phyloP scores from a whole-genome alignment of 1,140 invertebrate genomes.

The Habropoda laboriosa region DNA sequence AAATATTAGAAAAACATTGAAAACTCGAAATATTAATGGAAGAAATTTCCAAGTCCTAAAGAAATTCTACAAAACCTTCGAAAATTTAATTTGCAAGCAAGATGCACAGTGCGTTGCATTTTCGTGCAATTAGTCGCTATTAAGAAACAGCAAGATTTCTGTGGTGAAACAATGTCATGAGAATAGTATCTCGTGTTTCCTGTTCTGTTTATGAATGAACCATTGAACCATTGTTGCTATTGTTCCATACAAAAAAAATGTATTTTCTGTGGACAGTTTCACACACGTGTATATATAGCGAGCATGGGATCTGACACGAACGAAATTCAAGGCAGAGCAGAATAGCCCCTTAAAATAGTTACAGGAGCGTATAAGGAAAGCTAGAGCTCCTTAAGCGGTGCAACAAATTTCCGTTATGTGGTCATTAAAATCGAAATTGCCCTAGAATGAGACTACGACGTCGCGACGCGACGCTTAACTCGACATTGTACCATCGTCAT shows the following conservation, averaged over 20 bases:
- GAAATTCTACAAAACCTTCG: too few relatives aligned
- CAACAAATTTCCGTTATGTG: neutral
- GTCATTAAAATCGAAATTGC: constrained; percentile 4
- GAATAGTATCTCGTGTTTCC: neutral
- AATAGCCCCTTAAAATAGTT: neutral
- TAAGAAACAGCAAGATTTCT: neutral
- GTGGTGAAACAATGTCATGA: neutral
- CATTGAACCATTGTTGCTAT: neutral
- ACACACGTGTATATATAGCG: neutral
- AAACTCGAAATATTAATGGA: too few relatives aligned
- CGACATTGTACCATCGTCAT: neutral
- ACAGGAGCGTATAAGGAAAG: neutral
- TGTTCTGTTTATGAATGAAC: neutral
- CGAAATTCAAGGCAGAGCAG: neutral
- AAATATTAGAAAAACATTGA: too few relatives aligned
- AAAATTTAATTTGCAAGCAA: too few relatives aligned
- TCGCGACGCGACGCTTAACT: neutral
- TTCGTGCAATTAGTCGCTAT: neutral
- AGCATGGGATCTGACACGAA: neutral
- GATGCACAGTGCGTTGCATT: neutral
- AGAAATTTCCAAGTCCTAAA: too few relatives aligned
- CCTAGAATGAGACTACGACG: neutral
- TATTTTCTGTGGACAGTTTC: neutral
- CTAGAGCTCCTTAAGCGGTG: neutral
- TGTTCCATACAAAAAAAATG: neutral